Base-by-base conservation (phyloP, 2,797 vertebrate species). In the Vireo griseus region DNA sequence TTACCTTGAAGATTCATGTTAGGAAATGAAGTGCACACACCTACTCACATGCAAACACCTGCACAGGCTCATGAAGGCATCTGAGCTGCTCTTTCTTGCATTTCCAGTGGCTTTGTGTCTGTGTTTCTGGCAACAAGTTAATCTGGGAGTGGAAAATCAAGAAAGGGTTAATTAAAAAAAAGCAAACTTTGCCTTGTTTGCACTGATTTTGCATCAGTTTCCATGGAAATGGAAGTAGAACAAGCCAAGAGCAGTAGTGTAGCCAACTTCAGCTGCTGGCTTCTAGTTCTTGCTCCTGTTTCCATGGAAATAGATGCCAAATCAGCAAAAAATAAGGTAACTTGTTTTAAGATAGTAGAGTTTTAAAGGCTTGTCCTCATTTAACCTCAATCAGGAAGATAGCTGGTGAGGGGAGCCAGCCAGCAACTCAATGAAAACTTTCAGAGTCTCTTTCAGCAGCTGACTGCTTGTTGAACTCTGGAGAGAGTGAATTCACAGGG, bases 221-320 rank as follows among this genome's bases (percentile, higher is more conserved):
- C 97, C 97, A 98, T 98, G 97, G 97, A 97, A 97, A 98, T 98
- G 81, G 83, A 97, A 96, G 80, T 69, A 91, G 96, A 96, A 68
- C 82, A 97, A 97, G 96, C 97, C 95, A 96, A 95, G 77, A 96
- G 90, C 65, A 69, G 33, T 95, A 69, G 93, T 84, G 87, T 76
- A 97, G 96, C 94, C 95, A 96, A 76, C 93, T 97, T 96, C 92
- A 97, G 92, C 69, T 94, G 66, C 75, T 96, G 88, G 80, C 86
- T 97, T 96, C 87, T 82, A 91, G 87, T 94, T 97, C 94, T 95
- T 96, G 93, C 94, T 96, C 97, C 72, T 91, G 85, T 97, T 96
- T 97, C 91, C 85, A 87, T 92, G 88, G 95, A 97, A 96, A 96
- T 95, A 94, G 92, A 95, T 95, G 93, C 94, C 92, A 96, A 96